Percentiles rank a stretch among this genome's conserved stretches.
phyloP scores from a whole-genome alignment of 2,888 invertebrate species.

The Synanthedon tipuliformis region DNA sequence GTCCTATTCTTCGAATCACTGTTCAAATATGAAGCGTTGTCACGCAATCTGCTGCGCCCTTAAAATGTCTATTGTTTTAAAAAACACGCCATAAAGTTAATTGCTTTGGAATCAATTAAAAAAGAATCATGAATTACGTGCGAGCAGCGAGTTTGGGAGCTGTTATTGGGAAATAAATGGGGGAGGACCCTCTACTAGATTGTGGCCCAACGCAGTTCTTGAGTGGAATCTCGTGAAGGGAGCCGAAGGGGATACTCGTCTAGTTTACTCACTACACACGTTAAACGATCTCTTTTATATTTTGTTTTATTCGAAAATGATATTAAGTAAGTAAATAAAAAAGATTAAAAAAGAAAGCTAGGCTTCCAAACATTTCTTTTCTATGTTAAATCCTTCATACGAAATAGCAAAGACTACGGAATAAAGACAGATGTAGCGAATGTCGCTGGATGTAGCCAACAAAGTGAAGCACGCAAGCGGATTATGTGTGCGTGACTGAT shows the following conservation, averaged over 20 bases:
- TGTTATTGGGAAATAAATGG: conserved; percentile 15
- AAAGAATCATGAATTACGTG: conserved; percentile 39
- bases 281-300: background rate
- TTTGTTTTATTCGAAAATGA: background rate
- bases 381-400: too few species aligned
- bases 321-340: background rate
- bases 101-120: conserved; percentile 40
- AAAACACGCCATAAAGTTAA: conserved; percentile 19
- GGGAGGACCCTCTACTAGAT: conserved; percentile 25
- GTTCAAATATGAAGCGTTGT: background rate
- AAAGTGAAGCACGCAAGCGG: too few species aligned
- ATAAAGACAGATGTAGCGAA: too few species aligned
- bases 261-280: conserved; percentile 8
- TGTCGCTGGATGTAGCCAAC: too few species aligned
- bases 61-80: background rate
- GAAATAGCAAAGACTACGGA: too few species aligned
- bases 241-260: conserved; percentile 9
- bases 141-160: conserved; percentile 25
- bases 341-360: background rate
- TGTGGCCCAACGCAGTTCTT: conserved; percentile 21
- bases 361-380: too few species aligned
- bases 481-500: too few species aligned
- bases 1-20: too few species aligned
- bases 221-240: conserved; percentile 18
- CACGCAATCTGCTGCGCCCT: background rate